These are phyloP conservation scores for Actenoides lindsayi DNA, from an alignment of 2,113 vertebrate genomes.

Conservation along the genomic window DNA sequence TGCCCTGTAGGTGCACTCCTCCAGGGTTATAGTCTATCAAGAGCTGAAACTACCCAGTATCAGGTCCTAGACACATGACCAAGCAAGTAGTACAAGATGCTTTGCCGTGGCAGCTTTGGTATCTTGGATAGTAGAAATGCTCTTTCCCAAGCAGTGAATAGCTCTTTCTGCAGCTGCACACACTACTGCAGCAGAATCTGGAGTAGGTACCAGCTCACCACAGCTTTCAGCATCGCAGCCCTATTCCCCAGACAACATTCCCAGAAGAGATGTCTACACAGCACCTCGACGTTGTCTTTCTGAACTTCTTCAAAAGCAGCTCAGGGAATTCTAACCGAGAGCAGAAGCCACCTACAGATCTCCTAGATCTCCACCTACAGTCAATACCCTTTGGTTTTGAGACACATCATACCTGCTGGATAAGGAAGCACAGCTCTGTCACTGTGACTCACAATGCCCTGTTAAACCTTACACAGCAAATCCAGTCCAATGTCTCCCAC, in stretches of 20 bases:
- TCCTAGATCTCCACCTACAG: not conserved
- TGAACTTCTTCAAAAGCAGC: not conserved
- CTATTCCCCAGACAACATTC: not conserved
- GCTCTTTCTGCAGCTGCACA: not conserved
- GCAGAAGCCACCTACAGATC: not conserved
- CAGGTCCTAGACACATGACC: not conserved
- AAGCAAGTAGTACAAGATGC: not conserved
- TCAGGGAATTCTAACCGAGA: not conserved
- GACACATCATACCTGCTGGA: not conserved
- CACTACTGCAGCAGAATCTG: not conserved
- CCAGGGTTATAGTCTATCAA: not conserved
- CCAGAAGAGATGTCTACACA: not conserved
- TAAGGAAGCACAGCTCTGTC: not conserved
- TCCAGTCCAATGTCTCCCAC: fast-evolving
- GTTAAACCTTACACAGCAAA: not conserved
- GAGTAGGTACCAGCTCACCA: not conserved
- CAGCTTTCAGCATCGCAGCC: not conserved
- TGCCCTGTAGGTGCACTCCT: not conserved
- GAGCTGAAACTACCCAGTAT: not conserved
- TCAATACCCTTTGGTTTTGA: not conserved
- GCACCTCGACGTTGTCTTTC: not conserved
- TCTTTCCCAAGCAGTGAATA: not conserved
- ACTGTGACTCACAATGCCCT: not conserved
- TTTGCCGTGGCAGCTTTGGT: not conserved
- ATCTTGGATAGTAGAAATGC: not conserved